These are phyloP conservation scores for Drosophila novamexicana DNA, from an alignment of 1,140 invertebrate species.

Conservation along the genomic window DNA sequence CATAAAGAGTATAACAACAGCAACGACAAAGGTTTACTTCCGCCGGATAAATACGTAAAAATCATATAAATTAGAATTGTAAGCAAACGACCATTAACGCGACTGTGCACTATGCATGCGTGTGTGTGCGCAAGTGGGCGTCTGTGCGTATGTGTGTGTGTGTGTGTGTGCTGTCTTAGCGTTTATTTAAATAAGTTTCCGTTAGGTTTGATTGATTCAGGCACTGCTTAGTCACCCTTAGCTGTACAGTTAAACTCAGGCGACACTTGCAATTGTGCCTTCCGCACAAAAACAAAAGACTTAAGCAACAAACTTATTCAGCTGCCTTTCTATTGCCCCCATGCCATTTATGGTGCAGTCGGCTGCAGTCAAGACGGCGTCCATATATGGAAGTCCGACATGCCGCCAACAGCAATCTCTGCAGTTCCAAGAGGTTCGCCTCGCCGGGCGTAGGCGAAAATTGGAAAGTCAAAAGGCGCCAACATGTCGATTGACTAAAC, in stretches of 20 bases:
- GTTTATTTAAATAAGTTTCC: slow-evolving; percentile 48
- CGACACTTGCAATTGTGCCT: slow-evolving; percentile 23
- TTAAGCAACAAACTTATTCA: slow-evolving; percentile 73
- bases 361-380: slow-evolving; percentile 16
- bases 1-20: slow-evolving; percentile 27
- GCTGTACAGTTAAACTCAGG: slow-evolving; percentile 43
- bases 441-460: slow-evolving; percentile 66
- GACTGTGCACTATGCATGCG: neutral
- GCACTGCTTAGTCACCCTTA: slow-evolving; percentile 54
- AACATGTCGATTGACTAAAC: slow-evolving; percentile 17
- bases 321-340: slow-evolving; percentile 37
- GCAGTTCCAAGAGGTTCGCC: slow-evolving; percentile 27
- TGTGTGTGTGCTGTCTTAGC: slow-evolving; percentile 6
- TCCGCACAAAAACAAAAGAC: slow-evolving; percentile 66
- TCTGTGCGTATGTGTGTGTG: neutral
- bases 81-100: slow-evolving; percentile 29
- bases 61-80: slow-evolving; percentile 78
- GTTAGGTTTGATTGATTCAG: slow-evolving; percentile 59
- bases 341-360: slow-evolving; percentile 29
- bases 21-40: slow-evolving; percentile 73
- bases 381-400: slow-evolving; percentile 31
- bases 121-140: neutral
- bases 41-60: slow-evolving; percentile 80
- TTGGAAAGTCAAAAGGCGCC: slow-evolving; percentile 75
- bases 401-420: slow-evolving; percentile 23